Evolutionary conservation across 2,113 vertebrate genomes (phyloP), one percentile per base, ranked within the genome.

Genomic region (Dromas ardeola): DNA sequence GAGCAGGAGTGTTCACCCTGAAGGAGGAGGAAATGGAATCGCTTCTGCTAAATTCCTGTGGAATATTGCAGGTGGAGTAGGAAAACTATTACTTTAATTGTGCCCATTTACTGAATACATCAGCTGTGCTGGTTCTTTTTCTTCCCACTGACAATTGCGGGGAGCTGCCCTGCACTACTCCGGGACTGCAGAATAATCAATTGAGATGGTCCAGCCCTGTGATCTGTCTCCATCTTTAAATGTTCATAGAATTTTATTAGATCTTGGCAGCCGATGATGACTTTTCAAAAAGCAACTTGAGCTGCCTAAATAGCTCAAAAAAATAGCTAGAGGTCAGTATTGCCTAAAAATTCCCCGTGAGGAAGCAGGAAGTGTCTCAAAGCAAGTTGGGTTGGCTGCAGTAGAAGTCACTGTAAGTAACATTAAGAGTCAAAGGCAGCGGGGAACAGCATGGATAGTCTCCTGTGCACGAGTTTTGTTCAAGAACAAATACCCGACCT

Each of bases 271-370:
- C 50, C 38, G 72, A 13, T 43, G 55, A 21, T 43, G 56, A 27
- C n/a, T 50, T 45, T 30, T 45, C 32, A 15, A 5, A 43, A 66
- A 32, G 76, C 43, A 26, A 1, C 42, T 49, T 1, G 20, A 71
- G 38, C 30, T 81, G 58, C 19, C 49, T 47, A 22, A 81, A 43
- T 32, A 69, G 23, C 87, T 85, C 19, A 26, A 18, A 42, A 29
- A 66, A 49, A 17, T 52, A 88, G 90, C 97, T 96, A 94, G 94
- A 76, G 95, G 96, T 96, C 94, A 95, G 93, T 76, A 42, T 93
- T 86, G 95, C 78, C 55, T 71, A 78, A 88, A 42, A 58, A 69
- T 84, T 85, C 65, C 18, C 40, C 0, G 4, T 6, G 65, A 93
- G 56, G 78, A 74, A 79, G 92, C 52, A 55, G 85, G 58, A 88